Percentiles rank a stretch among this genome's conserved stretches.
These are phyloP conservation scores for Sula dactylatra DNA, from an alignment of 2,113 vertebrate species.

Conservation along the genomic window DNA sequence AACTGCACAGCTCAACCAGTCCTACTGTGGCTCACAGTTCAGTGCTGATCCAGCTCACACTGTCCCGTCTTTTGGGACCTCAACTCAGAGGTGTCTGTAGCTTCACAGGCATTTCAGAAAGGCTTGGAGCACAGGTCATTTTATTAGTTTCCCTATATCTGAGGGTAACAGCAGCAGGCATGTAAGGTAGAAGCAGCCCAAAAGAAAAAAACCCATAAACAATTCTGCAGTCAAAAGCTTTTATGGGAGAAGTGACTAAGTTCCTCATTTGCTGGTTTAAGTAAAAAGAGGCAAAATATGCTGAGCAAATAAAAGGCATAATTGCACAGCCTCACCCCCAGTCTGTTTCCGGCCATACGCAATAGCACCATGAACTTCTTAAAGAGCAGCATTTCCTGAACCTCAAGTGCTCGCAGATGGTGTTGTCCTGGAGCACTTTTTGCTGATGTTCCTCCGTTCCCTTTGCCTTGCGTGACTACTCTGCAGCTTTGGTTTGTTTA, in stretches of 20 bases:
- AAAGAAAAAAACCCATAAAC: not conserved
- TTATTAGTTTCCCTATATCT: not conserved
- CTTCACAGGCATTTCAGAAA: not conserved
- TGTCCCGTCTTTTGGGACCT: not conserved
- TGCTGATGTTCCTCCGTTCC: slow-evolving; percentile 45
- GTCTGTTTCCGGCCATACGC: not conserved
- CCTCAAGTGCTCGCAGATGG: slow-evolving; percentile 37
- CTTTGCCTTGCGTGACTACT: slow-evolving; percentile 23
- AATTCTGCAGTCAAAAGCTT: not conserved
- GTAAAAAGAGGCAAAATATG: slow-evolving; percentile 2
- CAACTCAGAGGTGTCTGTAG: not conserved
- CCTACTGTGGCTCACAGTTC: not conserved
- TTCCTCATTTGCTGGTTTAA: slow-evolving; percentile 31
- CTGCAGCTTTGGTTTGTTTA: slow-evolving; percentile 42
- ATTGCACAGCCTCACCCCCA: not conserved
- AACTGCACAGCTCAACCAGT: not conserved
- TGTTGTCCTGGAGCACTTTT: slow-evolving; percentile 27
- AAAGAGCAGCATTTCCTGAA: slow-evolving; percentile 51
- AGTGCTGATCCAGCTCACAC: not conserved
- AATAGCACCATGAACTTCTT: not conserved
- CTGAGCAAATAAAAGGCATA: slow-evolving; percentile 37
- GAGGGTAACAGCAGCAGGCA: not conserved
- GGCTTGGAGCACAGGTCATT: not conserved
- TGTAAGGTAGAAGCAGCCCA: not conserved
- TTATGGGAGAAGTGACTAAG: not conserved